These are phyloP conservation scores for Echinometra lucunter DNA, from an alignment of 53 echinoderm and acorn worm species.

Conservation along the genomic window DNA sequence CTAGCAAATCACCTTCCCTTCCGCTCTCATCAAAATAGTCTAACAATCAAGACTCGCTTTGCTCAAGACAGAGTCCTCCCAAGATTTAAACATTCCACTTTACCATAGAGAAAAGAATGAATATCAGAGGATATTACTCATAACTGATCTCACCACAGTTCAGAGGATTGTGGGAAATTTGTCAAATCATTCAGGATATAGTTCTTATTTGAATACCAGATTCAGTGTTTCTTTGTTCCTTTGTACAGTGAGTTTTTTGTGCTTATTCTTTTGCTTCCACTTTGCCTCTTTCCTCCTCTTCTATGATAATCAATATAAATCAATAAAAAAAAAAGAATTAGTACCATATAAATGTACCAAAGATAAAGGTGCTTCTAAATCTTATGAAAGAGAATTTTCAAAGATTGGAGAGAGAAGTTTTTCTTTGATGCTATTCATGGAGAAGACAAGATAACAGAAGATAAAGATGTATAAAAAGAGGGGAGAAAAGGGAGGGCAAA, in stretches of 20 bases:
- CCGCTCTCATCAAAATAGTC: constrained; percentile 2
- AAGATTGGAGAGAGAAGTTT: too few relatives aligned
- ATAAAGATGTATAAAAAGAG: not conserved
- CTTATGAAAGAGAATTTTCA: not conserved
- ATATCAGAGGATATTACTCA: not conserved
- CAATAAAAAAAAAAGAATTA: not conserved
- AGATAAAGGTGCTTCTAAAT: not conserved
- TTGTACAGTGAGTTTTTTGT: constrained; percentile 1
- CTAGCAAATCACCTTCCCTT: constrained; percentile 53
- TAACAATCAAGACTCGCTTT: constrained; percentile 1
- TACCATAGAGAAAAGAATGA: too few relatives aligned
- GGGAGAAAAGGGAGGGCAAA: not conserved
- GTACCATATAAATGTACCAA: not conserved
- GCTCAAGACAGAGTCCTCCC: not conserved
- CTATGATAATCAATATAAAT: not conserved
- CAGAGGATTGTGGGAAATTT: not conserved
- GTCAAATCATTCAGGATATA: not conserved
- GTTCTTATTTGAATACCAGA: not conserved
- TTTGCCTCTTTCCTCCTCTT: not conserved
- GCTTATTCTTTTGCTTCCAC: not conserved
- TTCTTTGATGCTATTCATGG: too few relatives aligned
- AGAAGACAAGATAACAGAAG: not conserved
- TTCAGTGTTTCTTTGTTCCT: not conserved
- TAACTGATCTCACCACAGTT: not conserved
- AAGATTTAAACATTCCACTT: not conserved